Evolutionary conservation across 2,797 vertebrate genomes (phyloP).

Genomic region (Chelidonichthys spinosus): DNA sequence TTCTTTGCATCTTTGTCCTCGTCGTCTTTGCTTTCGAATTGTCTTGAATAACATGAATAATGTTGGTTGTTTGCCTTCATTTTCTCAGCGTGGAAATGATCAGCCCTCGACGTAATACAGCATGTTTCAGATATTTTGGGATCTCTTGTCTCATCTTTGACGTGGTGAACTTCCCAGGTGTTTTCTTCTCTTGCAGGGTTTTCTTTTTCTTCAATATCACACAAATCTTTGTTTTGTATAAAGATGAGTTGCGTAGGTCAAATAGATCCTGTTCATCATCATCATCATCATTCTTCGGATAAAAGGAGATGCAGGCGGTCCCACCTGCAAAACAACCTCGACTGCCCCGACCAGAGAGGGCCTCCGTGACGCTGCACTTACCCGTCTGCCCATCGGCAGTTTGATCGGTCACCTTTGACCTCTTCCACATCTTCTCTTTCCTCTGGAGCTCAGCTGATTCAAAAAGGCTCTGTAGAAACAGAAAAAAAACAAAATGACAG

Average conservation of each 20-base stretch:
- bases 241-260: constrained; percentile 15
- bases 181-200: constrained; percentile 24
- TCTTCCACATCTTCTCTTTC: constrained; percentile 81
- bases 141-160: constrained; percentile 1
- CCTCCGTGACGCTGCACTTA: constrained; percentile 68
- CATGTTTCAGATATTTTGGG: constrained; percentile 21
- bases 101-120: constrained; percentile 1
- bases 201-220: constrained; percentile 11
- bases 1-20: neutral
- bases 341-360: constrained; percentile 24
- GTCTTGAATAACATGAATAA: constrained; percentile 25
- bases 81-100: constrained; percentile 25
- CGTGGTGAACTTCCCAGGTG: neutral
- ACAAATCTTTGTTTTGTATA: constrained; percentile 23
- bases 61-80: constrained; percentile 34
- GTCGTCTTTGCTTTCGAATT: neutral
- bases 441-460: constrained; percentile 61
- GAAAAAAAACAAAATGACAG: constrained; percentile 17
- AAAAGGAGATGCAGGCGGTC: constrained; percentile 31
- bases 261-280: constrained; percentile 18
- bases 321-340: constrained; percentile 42
- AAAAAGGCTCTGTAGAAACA: constrained; percentile 59
- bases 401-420: constrained; percentile 80
- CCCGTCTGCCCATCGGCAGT: constrained; percentile 84
- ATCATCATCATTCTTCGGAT: neutral